Conservation (phyloP, 2,797 vertebrate genomes). For the Capromys pilorides region DNA sequence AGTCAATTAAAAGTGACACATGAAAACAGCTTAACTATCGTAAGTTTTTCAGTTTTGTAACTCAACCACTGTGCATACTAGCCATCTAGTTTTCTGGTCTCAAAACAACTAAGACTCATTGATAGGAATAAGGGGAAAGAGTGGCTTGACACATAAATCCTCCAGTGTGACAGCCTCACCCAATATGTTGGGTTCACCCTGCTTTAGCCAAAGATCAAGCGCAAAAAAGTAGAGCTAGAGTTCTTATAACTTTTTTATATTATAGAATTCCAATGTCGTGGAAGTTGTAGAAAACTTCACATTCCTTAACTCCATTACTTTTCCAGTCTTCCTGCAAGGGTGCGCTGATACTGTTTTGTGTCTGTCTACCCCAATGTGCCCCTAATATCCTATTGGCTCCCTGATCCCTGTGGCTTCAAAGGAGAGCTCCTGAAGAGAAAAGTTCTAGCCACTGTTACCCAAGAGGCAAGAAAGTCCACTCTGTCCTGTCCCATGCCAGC, state of each 20-base stretch:
- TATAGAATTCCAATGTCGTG: not conserved
- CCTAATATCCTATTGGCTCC: not conserved
- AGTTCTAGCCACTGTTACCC: not conserved
- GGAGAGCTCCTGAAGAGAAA: not conserved
- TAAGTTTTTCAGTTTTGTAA: constrained; percentile 42
- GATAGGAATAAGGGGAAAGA: constrained; percentile 48
- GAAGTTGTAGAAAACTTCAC: not conserved
- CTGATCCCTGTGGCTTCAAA: not conserved
- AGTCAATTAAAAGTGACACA: accelerated
- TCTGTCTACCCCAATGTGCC: not conserved
- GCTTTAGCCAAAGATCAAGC: not conserved
- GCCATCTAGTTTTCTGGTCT: constrained; percentile 57
- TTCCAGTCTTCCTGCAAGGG: not conserved
- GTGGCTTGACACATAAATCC: constrained; percentile 58
- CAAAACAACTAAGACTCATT: constrained; percentile 15
- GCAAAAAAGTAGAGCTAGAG: not conserved
- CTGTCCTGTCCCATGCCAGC: not conserved
- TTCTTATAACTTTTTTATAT: not conserved
- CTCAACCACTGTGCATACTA: not conserved
- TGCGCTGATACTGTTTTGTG: not conserved
- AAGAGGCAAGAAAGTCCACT: not conserved
- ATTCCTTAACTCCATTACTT: not conserved
- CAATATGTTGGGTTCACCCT: not conserved
- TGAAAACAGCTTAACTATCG: not conserved
- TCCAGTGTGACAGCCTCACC: not conserved